Conservation (phyloP, 2,113 vertebrate species). For the Psilopsiagon aymara region DNA sequence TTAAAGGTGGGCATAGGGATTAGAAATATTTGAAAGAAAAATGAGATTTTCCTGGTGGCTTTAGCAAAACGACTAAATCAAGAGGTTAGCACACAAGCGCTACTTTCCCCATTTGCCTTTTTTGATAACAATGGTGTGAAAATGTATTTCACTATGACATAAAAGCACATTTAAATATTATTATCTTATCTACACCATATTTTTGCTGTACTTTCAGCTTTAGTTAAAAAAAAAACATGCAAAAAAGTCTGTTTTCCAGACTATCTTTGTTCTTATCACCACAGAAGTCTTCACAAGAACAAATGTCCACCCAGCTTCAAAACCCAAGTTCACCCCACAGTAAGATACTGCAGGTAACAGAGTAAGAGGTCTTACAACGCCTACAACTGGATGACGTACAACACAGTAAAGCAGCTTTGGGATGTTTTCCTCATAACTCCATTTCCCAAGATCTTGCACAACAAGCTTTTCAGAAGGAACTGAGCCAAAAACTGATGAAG, state of each 20-base stretch:
- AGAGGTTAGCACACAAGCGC: not conserved
- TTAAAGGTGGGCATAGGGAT: not conserved
- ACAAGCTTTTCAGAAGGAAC: not conserved
- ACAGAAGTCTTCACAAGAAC: not conserved
- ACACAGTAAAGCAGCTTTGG: not conserved
- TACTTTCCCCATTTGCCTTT: not conserved
- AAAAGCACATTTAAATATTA: not conserved
- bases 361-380: not conserved
- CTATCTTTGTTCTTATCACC: not conserved
- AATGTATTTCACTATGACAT: not conserved
- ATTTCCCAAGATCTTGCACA: not conserved
- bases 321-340: not conserved
- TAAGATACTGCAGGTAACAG: not conserved
- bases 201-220: not conserved
- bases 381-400: rapidly evolving
- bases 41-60: not conserved
- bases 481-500: not conserved
- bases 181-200: not conserved
- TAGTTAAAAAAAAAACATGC: not conserved
- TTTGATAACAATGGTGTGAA: not conserved
- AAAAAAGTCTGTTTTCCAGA: not conserved
- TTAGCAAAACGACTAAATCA: not conserved
- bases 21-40: not conserved
- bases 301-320: not conserved
- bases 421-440: not conserved